These are phyloP conservation scores for Lasioglossum leucozonium DNA, from an alignment of 2,888 invertebrate genomes.

Conservation along the genomic window DNA sequence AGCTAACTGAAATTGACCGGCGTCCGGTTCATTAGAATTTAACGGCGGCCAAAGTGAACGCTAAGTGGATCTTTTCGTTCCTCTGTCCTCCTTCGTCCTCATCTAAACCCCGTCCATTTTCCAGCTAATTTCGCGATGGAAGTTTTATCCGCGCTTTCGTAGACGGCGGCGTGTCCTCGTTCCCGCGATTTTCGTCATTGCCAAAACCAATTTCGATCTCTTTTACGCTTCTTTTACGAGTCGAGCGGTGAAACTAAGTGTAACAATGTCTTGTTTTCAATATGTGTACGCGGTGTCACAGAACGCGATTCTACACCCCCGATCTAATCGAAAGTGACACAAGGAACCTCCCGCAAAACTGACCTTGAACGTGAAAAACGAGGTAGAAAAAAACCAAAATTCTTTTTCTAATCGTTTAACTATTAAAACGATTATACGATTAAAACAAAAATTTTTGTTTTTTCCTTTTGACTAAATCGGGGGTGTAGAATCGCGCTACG, in stretches of 20 bases:
- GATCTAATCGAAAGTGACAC: too few species aligned
- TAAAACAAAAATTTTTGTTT: too few species aligned
- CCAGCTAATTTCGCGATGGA: constrained; percentile 27
- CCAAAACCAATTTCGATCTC: not conserved
- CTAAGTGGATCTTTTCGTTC: constrained; percentile 71
- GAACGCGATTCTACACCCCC: too few species aligned
- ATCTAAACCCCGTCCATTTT: constrained; percentile 22
- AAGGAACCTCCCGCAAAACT: too few species aligned
- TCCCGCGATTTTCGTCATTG: not conserved
- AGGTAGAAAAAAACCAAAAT: too few species aligned
- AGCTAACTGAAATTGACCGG: constrained; percentile 64
- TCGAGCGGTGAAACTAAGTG: not conserved
- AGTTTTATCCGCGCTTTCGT: constrained; percentile 2
- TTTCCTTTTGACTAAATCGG: too few species aligned
- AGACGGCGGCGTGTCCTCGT: not conserved
- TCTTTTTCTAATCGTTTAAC: too few species aligned
- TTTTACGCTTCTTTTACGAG: not conserved
- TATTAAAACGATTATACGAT: too few species aligned
- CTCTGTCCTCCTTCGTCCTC: constrained; percentile 47
- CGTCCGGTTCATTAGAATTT: constrained; percentile 70
- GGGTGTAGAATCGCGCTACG: too few species aligned
- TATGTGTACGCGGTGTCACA: too few species aligned
- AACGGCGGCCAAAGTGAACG: constrained; percentile 67
- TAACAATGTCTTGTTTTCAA: too few species aligned
- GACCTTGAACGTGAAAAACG: too few species aligned